Evolutionary conservation across 2,888 invertebrate species (phyloP).

Genomic region (Gandaritis pyraliata): DNA sequence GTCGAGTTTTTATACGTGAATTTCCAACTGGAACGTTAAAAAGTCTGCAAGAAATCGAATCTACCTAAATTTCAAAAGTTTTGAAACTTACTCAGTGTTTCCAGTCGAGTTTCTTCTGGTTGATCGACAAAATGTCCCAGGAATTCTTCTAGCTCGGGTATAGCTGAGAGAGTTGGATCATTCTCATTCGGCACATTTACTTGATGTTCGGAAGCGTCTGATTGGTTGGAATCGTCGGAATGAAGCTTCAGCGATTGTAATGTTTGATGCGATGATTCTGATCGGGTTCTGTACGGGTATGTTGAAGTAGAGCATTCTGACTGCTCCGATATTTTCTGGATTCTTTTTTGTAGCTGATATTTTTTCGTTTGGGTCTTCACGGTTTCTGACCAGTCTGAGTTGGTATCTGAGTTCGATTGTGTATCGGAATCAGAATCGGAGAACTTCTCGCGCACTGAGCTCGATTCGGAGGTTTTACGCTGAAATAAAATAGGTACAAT

Average conservation of each 20-base stretch:
- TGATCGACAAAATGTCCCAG: conserved; percentile 8
- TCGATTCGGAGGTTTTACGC: conserved; percentile 32
- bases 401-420: background rate
- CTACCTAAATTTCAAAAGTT: background rate
- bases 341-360: conserved; percentile 13
- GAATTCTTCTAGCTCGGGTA: conserved; percentile 10
- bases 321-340: conserved; percentile 22
- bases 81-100: conserved; percentile 34
- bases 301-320: conserved; percentile 21
- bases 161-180: conserved; percentile 14
- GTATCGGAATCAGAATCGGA: background rate
- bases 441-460: conserved; percentile 18
- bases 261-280: conserved; percentile 18
- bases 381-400: conserved; percentile 14
- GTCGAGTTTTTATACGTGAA: too few species aligned
- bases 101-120: conserved; percentile 9
- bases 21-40: too few species aligned
- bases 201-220: conserved; percentile 15
- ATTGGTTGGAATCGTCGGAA: conserved; percentile 19
- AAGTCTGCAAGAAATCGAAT: too few species aligned
- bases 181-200: conserved; percentile 10
- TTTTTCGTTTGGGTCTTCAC: conserved; percentile 6
- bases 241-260: conserved; percentile 8
- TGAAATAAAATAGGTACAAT: conserved; percentile 20
- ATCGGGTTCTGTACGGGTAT: conserved; percentile 10